Evolutionary conservation across 2,113 vertebrate genomes (phyloP), one percentile per base, ranked within the genome.

Genomic region (Phainopepla nitens): DNA sequence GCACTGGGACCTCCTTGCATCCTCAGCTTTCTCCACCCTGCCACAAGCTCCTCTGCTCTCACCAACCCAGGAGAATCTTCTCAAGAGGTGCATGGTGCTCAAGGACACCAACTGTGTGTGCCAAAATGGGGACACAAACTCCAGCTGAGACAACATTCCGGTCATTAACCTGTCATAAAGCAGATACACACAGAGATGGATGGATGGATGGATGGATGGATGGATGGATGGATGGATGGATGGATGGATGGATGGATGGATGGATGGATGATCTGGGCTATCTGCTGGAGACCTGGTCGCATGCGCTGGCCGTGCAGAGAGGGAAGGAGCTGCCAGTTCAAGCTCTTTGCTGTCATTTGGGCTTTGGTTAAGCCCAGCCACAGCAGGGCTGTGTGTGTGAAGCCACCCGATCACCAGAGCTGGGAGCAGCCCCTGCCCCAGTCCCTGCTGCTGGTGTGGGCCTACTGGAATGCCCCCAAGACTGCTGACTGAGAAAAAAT

Each of bases 81-180:
- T 33, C 7, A 13, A 58, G 23, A 53, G 35, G 7, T 25, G 4
- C 0, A 0, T 0, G 1, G 9, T 53, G n/a, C 21, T n/a, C 3
- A 1, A 29, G 53, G 35, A 80, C n/a, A 53, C 18, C 49, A 56
- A 19, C 24, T 41, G 8, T 3, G 3, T 3, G 25, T 9, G 50
- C 25, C 22, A 11, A 29, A n/a, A 29, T 2, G 7, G 60, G 61
- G 44, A 36, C 21, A 45, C 27, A 18, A 47, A 42, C 64, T 29
- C 9, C 49, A 9, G 36, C 60, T 35, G 33, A 51, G 15, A 7
- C 5, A 58, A 14, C 2, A 3, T 12, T 65, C 27, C 4, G 4
- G 58, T 19, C 24, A 31, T 10, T 42, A 13, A 6, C 44, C 57
- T 31, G 47, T 15, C 44, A 54, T 49, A 51, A 39, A 54, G 6